Conservation (phyloP, 2,797 vertebrate genomes). For the Pangasius krempfi region DNA sequence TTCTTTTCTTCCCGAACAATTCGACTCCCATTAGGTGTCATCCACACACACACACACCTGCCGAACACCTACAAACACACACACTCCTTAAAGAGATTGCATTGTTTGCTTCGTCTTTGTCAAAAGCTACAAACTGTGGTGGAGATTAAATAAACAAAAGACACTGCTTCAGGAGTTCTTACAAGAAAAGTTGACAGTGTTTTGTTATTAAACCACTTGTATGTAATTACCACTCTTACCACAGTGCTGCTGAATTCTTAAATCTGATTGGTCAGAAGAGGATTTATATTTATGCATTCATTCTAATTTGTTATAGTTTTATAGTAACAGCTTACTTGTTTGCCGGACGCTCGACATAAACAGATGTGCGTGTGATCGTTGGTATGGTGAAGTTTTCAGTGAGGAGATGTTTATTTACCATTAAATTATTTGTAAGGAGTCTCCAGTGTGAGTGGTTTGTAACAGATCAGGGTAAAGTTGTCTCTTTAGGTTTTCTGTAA, state of each 20-base stretch:
- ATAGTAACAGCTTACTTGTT: background rate
- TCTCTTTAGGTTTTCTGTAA: background rate
- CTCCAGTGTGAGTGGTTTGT: background rate
- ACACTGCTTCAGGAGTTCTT: background rate
- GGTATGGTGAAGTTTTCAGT: background rate
- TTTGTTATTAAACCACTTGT: background rate
- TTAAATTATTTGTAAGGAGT: background rate
- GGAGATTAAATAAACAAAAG: conserved; percentile 5
- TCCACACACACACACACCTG: conserved; percentile 21
- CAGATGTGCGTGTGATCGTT: background rate
- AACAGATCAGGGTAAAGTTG: background rate
- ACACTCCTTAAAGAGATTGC: background rate
- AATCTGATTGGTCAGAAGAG: background rate
- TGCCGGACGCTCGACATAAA: too few species aligned
- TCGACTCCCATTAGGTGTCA: background rate
- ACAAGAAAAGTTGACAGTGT: background rate
- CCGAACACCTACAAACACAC: conserved; percentile 9
- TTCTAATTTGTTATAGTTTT: background rate
- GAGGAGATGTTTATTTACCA: background rate
- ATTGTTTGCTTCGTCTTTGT: background rate
- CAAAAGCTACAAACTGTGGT: background rate
- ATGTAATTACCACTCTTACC: background rate
- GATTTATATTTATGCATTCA: background rate
- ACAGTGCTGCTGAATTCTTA: background rate
- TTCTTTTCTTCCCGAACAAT: conserved; percentile 12